A percentile compares a stretch with the other conserved stretches of the same genome.
Conservation (phyloP, 2,888 invertebrate species). For the Muscina levida region DNA sequence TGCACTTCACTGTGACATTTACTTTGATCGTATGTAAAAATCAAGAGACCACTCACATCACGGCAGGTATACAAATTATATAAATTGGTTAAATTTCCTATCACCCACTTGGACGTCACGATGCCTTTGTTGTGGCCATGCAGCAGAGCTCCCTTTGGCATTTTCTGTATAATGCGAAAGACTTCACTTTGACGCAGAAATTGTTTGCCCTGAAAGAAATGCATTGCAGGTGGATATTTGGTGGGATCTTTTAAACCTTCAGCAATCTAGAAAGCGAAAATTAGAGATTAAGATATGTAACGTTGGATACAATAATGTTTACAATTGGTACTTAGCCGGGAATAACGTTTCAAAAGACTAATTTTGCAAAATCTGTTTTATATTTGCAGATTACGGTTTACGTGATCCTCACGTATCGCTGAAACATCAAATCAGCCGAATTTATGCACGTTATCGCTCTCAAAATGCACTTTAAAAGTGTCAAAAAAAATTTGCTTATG, state of each 20-base stretch:
- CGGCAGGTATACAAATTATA: conserved; percentile 77
- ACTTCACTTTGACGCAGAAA: conserved; percentile 82
- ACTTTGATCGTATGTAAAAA: conserved; percentile 76
- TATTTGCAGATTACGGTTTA: too few species aligned
- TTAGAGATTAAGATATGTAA: too few species aligned
- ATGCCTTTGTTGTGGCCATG: conserved; percentile 83
- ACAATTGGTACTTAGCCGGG: too few species aligned
- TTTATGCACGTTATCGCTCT: too few species aligned
- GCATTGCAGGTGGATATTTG: conserved; percentile 82
- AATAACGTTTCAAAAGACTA: too few species aligned
- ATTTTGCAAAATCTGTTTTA: too few species aligned
- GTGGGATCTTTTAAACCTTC: conserved; percentile 76
- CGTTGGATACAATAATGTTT: too few species aligned
- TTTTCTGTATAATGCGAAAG: conserved; percentile 82
- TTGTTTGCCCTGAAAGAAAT: conserved; percentile 82
- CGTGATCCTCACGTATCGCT: too few species aligned
- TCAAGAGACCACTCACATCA: conserved; percentile 75
- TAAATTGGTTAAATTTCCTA: conserved; percentile 81
- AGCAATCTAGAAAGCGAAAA: conserved; percentile 70
- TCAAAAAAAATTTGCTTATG: too few species aligned
- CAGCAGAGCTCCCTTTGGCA: conserved; percentile 83
- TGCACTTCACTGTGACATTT: conserved; percentile 77
- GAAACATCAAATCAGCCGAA: too few species aligned
- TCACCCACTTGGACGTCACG: conserved; percentile 81
- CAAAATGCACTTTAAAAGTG: too few species aligned